phyloP scores from a whole-genome alignment of 2,888 invertebrate species.

The Polylopha cassiicola region DNA sequence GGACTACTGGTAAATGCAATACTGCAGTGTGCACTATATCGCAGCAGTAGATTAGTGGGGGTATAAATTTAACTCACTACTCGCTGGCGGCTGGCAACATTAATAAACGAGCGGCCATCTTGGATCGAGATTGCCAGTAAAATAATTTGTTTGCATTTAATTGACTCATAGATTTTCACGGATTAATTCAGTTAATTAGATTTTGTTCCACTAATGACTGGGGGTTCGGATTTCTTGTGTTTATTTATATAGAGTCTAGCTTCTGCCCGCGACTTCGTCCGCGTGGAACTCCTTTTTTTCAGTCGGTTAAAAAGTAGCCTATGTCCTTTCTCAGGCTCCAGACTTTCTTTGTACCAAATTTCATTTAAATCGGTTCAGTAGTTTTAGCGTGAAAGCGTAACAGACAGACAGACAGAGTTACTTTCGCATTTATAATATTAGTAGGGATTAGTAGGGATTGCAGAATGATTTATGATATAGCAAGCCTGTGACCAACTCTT shows the following conservation, averaged over 20 bases:
- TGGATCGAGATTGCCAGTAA: slow-evolving; percentile 19
- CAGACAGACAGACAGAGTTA: no score
- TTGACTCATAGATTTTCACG: slow-evolving; percentile 19
- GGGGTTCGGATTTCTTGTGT: background rate
- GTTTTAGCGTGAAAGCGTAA: no score
- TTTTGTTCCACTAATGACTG: slow-evolving; percentile 6
- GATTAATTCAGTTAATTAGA: slow-evolving; percentile 16
- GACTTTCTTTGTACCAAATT: no score
- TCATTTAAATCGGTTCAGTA: no score
- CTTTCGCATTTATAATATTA: no score
- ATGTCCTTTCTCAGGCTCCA: no score
- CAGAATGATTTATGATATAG: no score
- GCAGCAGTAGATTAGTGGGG: slow-evolving; percentile 18
- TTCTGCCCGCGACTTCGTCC: slow-evolving; percentile 1
- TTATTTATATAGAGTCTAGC: background rate
- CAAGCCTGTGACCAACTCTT: no score
- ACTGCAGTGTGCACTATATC: slow-evolving; percentile 7
- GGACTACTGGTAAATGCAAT: background rate
- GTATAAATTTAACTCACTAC: slow-evolving; percentile 22
- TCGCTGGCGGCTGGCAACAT: slow-evolving; percentile 18
- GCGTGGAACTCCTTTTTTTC: no score
- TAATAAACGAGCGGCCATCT: slow-evolving; percentile 20
- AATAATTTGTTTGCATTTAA: slow-evolving; percentile 22
- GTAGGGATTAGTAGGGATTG: no score
- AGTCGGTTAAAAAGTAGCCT: no score